Percentiles rank a stretch among this genome's conserved stretches.
phyloP scores from a whole-genome alignment of 2,797 vertebrate species.

The Cossypha polioptera region DNA sequence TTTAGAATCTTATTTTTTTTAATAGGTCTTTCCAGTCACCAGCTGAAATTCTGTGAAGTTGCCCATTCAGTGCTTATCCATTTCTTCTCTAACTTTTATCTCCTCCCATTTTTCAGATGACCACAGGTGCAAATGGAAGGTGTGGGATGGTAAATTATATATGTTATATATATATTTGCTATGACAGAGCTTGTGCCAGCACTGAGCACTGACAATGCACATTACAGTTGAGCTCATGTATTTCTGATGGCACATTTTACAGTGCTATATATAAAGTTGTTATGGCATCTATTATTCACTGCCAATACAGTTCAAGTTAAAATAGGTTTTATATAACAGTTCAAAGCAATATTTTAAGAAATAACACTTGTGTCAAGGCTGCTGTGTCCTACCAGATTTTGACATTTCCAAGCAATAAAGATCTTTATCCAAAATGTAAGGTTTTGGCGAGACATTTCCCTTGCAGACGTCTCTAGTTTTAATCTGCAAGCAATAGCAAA shows the following conservation, averaged over 20 bases:
- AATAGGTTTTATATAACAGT: constrained; percentile 69
- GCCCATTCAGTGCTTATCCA: background rate
- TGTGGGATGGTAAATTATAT: background rate
- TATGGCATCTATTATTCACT: constrained; percentile 70
- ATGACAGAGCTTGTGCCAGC: constrained; percentile 4
- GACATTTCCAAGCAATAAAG: constrained; percentile 61
- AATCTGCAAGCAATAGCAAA: constrained; percentile 34
- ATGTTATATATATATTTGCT: constrained; percentile 6
- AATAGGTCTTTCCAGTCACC: background rate
- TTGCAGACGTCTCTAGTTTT: constrained; percentile 37
- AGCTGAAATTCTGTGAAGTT: background rate
- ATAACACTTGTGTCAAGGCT: constrained; percentile 60
- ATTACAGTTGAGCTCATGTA: constrained; percentile 55
- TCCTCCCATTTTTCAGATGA: background rate
- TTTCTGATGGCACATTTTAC: constrained; percentile 65
- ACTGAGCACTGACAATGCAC: constrained; percentile 58
- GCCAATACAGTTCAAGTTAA: constrained; percentile 69
- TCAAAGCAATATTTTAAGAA: constrained; percentile 69
- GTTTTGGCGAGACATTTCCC: constrained; percentile 39
- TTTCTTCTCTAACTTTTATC: background rate
- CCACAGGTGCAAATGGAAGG: constrained; percentile 2
- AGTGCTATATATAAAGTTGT: constrained; percentile 66
- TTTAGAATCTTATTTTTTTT: background rate
- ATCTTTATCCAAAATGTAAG: constrained; percentile 53
- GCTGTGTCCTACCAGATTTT: constrained; percentile 64